A percentile compares a stretch with the other conserved stretches of the same genome.
phyloP scores from a whole-genome alignment of 2,888 invertebrate species.

The Heliconius ethilla region DNA sequence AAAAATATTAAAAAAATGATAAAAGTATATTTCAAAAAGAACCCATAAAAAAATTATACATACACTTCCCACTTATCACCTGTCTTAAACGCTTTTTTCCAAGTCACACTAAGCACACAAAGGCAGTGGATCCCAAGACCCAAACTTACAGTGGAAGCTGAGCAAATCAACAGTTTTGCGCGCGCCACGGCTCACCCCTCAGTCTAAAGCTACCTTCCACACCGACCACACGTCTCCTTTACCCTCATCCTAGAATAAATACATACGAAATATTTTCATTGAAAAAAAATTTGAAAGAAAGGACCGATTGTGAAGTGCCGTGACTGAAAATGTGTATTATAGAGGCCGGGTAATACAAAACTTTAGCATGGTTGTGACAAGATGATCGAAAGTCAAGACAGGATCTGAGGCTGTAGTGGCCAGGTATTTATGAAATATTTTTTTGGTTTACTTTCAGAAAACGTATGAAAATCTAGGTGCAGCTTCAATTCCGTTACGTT shows the following conservation, averaged over 20 bases:
- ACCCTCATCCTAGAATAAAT: constrained; percentile 51
- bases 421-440: constrained; percentile 52
- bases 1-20: too few species aligned
- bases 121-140: constrained; percentile 49
- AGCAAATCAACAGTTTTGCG: constrained; percentile 75
- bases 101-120: constrained; percentile 28
- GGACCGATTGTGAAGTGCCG: constrained; percentile 47
- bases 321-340: constrained; percentile 62
- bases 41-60: not conserved
- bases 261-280: constrained; percentile 37
- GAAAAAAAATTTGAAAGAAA: constrained; percentile 14
- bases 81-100: not conserved
- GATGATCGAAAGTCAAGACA: constrained; percentile 58
- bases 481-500: too few species aligned
- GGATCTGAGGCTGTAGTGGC: constrained; percentile 58
- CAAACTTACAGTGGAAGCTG: constrained; percentile 56
- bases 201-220: constrained; percentile 48
- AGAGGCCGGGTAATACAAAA: constrained; percentile 62
- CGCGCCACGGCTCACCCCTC: constrained; percentile 63
- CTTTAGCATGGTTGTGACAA: constrained; percentile 53
- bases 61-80: not conserved
- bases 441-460: not conserved
- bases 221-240: constrained; percentile 56
- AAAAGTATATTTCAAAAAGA: too few species aligned
- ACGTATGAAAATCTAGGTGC: not conserved